Conservation (phyloP, 2,888 invertebrate genomes). For the Rotaria magnacalcarata region DNA sequence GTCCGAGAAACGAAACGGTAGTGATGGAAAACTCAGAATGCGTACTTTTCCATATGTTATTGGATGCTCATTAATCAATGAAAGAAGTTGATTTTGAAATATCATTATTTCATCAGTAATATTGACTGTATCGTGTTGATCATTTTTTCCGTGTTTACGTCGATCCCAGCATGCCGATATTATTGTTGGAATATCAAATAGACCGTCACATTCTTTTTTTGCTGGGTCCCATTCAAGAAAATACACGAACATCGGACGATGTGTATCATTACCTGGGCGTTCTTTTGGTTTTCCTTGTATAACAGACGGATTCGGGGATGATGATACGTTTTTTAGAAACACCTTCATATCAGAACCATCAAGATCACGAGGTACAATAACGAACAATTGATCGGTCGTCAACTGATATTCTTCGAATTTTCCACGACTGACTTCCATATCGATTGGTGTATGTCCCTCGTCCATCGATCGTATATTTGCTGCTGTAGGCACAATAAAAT, state of each 20-base stretch:
- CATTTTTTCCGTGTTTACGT: not conserved
- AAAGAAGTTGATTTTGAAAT: not conserved
- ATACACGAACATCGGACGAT: constrained; percentile 8
- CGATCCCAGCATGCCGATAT: not conserved
- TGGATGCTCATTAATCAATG: not conserved
- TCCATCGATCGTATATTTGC: not conserved
- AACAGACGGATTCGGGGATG: not conserved
- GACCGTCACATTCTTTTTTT: not conserved
- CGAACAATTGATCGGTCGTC: not conserved
- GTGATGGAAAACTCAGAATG: not conserved
- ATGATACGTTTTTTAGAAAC: not conserved
- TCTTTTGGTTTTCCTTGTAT: constrained; percentile 10
- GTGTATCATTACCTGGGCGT: not conserved
- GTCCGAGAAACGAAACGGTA: not conserved
- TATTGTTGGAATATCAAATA: constrained; percentile 14
- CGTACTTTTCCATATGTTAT: constrained; percentile 6
- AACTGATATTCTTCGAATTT: not conserved
- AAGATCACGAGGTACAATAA: constrained; percentile 7
- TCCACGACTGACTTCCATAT: not conserved
- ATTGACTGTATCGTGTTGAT: not conserved
- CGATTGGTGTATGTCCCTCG: not conserved
- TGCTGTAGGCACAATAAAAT: not conserved
- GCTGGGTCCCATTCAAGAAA: not conserved
- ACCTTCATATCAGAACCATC: constrained; percentile 1
- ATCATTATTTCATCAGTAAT: not conserved